A percentile compares a stretch with the other conserved stretches of the same genome.
phyloP scores from a whole-genome alignment of 2,113 vertebrate species.

The Eptesicus fuscus region DNA sequence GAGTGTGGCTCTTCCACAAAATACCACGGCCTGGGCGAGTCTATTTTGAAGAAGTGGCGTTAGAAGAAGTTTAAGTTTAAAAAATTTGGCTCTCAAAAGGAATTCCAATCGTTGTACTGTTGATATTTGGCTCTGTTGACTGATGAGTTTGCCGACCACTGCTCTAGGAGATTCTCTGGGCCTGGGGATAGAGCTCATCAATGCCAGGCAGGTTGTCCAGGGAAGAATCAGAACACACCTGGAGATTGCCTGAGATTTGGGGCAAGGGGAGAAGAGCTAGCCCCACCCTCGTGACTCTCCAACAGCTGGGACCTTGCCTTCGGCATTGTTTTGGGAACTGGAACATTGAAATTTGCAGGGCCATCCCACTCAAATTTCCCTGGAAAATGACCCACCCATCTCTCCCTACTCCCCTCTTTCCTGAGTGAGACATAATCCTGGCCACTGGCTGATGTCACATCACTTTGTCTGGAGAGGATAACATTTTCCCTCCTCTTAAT shows the following conservation, averaged over 20 bases:
- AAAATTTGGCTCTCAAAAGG: too few species aligned
- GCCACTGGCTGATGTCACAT: slow-evolving; percentile 74
- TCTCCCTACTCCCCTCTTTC: slow-evolving; percentile 73
- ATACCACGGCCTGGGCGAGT: too few species aligned
- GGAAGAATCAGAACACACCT: background rate
- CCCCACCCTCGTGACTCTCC: background rate
- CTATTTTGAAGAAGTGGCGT: too few species aligned
- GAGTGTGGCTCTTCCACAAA: too few species aligned
- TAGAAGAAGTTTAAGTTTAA: too few species aligned
- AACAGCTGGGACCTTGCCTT: background rate
- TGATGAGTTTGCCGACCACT: too few species aligned
- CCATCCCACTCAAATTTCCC: slow-evolving; percentile 69
- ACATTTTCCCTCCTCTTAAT: slow-evolving; percentile 78
- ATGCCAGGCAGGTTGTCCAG: background rate
- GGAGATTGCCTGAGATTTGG: background rate
- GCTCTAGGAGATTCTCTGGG: background rate
- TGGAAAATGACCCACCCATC: slow-evolving; percentile 65
- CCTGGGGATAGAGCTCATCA: background rate
- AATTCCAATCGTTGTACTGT: too few species aligned
- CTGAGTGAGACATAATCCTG: slow-evolving; percentile 71
- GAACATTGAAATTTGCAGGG: slow-evolving; percentile 28
- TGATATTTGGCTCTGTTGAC: too few species aligned
- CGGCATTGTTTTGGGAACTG: background rate
- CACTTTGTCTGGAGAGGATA: slow-evolving; percentile 80
- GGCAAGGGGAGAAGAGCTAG: background rate